Conservation (phyloP, 2,113 vertebrate species). For the Oncorhynchus mykiss region DNA sequence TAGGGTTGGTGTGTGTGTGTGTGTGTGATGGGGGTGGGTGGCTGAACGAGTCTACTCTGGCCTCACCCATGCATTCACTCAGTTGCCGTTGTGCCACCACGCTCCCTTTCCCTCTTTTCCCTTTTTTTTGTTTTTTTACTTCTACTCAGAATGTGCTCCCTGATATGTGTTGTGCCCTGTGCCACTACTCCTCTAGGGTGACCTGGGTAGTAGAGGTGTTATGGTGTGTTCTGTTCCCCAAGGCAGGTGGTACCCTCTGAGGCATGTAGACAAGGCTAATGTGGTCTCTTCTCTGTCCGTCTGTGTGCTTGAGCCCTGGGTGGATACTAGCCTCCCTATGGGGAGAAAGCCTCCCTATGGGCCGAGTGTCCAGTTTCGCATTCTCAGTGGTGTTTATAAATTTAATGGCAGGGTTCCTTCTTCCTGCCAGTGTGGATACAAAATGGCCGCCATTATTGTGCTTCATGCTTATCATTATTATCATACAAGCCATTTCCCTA, state of each 20-base stretch:
- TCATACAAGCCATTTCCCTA: slow-evolving; percentile 22
- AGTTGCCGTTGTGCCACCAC: slow-evolving; percentile 8
- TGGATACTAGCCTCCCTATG: slow-evolving; percentile 15
- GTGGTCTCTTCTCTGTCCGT: slow-evolving; percentile 28
- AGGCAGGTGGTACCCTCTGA: slow-evolving; percentile 38
- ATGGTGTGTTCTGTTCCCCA: slow-evolving; percentile 17
- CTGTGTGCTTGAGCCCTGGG: slow-evolving; percentile 2
- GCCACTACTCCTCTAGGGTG: slow-evolving; percentile 27
- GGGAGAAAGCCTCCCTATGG: background rate
- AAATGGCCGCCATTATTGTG: slow-evolving; percentile 39
- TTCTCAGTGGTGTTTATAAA: slow-evolving; percentile 33
- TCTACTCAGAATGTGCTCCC: slow-evolving; percentile 27
- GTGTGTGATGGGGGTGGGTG: background rate
- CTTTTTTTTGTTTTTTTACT: background rate
- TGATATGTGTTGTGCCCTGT: slow-evolving; percentile 18
- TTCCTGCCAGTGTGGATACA: slow-evolving; percentile 48
- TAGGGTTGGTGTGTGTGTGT: background rate
- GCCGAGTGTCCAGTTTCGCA: slow-evolving; percentile 19
- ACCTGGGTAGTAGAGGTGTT: slow-evolving; percentile 23
- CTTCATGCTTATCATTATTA: background rate
- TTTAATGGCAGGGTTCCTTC: slow-evolving; percentile 35
- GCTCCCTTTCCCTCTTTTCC: background rate
- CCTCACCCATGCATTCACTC: slow-evolving; percentile 21
- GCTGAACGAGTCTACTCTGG: slow-evolving; percentile 14
- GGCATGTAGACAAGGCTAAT: slow-evolving; percentile 50